Percentiles rank a stretch among this genome's conserved stretches.
phyloP scores from a whole-genome alignment of 2,888 invertebrate species.

The Trichopoda pennipes region DNA sequence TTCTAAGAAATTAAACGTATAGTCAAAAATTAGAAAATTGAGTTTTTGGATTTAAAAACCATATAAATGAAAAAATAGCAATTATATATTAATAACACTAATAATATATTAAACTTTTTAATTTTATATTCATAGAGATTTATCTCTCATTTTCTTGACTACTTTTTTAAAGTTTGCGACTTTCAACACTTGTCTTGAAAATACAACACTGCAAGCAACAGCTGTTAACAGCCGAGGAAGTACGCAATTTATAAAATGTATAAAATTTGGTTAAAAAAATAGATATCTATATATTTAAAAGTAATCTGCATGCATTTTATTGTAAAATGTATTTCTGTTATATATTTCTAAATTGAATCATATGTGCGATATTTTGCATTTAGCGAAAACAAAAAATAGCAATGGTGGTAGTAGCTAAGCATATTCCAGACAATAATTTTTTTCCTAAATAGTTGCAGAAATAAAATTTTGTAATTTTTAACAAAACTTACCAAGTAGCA shows the following conservation, averaged over 20 bases:
- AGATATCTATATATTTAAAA: too few species aligned
- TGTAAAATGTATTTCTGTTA: neutral
- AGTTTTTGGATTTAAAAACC: too few species aligned
- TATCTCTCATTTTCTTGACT: neutral
- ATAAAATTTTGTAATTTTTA: neutral
- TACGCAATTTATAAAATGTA: neutral
- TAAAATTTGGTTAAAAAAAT: neutral
- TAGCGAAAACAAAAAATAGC: neutral
- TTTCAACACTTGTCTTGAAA: constrained; percentile 24
- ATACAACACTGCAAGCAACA: constrained; percentile 44
- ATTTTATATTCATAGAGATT: too few species aligned
- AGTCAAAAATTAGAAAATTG: too few species aligned
- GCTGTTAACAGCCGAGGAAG: constrained; percentile 39
- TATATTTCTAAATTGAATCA: neutral
- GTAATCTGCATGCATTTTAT: neutral
- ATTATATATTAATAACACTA: too few species aligned
- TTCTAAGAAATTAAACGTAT: too few species aligned
- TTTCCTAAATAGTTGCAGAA: neutral
- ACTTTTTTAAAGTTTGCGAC: neutral
- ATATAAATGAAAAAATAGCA: too few species aligned
- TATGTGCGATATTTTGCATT: neutral
- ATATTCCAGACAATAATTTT: neutral
- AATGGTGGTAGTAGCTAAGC: neutral
- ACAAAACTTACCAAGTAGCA: neutral
- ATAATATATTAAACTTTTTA: too few species aligned